Base-by-base conservation (phyloP, 30 jellyfish, hydroid and myxozoan species). In the Cassiopea xamachana region DNA sequence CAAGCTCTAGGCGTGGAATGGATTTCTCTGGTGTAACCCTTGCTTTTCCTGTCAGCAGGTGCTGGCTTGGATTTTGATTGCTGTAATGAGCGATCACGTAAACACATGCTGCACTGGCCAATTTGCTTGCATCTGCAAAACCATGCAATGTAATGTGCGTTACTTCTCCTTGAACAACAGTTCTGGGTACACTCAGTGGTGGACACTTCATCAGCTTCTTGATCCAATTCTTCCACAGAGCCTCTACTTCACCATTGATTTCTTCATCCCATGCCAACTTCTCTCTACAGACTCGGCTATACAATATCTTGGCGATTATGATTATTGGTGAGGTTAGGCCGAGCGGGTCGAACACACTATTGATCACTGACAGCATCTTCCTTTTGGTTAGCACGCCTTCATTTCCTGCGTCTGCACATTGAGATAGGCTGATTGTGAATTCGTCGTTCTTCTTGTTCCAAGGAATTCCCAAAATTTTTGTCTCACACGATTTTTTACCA, bases 321-420 rank as follows among this genome's bases (percentile, higher is more conserved):
- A 88, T 61, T 69, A 87, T 88, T 43, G 97, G 97, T 13, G 98
- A 92, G 46, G 77, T 94, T 15, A 88, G 18, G 76, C 97, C 98
- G 48, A 89, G 81, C 7, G 69, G 85, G 51, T 51, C 88, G 51
- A 61, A 71, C 48, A 87, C 91, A 27, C 75, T 46, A 50, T 90
- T 88, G 88, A 93, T 64, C 77, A 48, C 60, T 62, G 91, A 60
- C 44, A n/a, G 91, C 87, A 92, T 67, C 70, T 87, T 86, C 75
- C 94, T 87, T 87, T 87, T 92, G 60, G 97, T 88, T 14, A 87
- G 12, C 79, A 81, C 91, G 17, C 81, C 91, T 6, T 69, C 87
- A 7, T 81, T 75, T 51, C 62, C 79, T 2, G 49, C 60, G 50
- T 77, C 82, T 80, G 51, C 61, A 61, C 88, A 83, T 71, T 62